Evolutionary conservation across 1,140 invertebrate species (phyloP), one percentile per base, ranked within the genome.

Genomic region (Aphelinus certus): DNA sequence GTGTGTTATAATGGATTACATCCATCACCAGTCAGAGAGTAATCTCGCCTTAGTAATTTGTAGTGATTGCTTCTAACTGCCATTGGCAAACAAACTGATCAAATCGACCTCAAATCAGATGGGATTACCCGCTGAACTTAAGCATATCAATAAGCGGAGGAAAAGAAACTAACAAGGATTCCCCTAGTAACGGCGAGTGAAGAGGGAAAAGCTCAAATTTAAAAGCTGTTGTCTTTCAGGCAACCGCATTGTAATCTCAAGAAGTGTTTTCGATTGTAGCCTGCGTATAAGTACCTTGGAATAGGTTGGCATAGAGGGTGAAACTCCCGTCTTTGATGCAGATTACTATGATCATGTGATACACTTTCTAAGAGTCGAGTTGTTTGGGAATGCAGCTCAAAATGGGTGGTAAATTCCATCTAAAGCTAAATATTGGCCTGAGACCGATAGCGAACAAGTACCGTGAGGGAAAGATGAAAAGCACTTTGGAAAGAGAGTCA

Each of bases 121-220:
- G 57, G n/a, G 57, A 58, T 58, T 9, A 58, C 57, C 57, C 92
- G 90, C 93, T 90, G 90, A 93, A 94, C 90, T 94, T 94, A 94
- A 94, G 93, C 94, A 95, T 95, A 94, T 94, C 89, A 95, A 83
- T 95, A 93, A 94, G 93, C 92, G 93, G 92, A 95, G 94, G 93
- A 95, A 95, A 95, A 94, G 92, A 95, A 95, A 95, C 92, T 93
- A 94, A 95, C 92, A 80, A 92, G 92, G 93, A 95, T 95, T 94
- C 90, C 92, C 92, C 88, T 88, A 94, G 93, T 95, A 95, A 90
- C 92, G 90, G 94, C 93, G 93, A 95, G 92, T 91, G 93, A 95
- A 95, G 88, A 89, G 91, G 93, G 90, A 94, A 85, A 45, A 94
- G 81, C 80, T 80, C 82, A 83, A 93, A n/a, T n/a, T n/a, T n/a